Evolutionary conservation across 2,113 vertebrate species (phyloP).

Genomic region (Hemiprocne comata): DNA sequence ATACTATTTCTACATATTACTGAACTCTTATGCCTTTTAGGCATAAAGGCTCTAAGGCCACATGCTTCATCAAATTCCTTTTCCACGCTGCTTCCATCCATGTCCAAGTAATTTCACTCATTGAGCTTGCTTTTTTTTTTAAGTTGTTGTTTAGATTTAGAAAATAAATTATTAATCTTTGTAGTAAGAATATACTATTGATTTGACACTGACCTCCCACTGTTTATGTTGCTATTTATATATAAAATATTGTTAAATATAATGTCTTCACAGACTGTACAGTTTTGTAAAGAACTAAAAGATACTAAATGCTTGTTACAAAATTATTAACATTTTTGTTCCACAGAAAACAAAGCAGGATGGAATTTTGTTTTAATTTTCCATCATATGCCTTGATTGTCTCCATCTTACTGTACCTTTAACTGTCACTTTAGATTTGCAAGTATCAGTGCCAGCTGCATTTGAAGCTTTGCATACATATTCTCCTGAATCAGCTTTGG

Average conservation of each 20-base stretch:
- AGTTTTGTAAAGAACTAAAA: neutral
- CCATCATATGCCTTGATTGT: neutral
- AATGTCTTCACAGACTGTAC: neutral
- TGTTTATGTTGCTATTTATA: neutral
- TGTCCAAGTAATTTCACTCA: neutral
- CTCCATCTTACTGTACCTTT: constrained; percentile 83
- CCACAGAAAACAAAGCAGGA: neutral
- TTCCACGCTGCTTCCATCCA: neutral
- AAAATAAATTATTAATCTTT: neutral
- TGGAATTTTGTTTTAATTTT: neutral
- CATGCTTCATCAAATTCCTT: neutral
- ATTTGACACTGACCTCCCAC: neutral
- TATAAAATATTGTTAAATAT: neutral
- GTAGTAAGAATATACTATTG: neutral
- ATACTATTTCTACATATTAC: neutral
- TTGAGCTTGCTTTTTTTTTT: neutral
- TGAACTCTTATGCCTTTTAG: neutral
- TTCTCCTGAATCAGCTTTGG: constrained; percentile 87
- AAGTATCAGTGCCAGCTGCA: constrained; percentile 87
- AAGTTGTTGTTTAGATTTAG: neutral
- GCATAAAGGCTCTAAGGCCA: neutral
- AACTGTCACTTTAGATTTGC: constrained; percentile 89
- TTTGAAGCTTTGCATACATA: constrained; percentile 96
- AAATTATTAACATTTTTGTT: neutral
- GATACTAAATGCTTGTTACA: neutral